Conservation (phyloP, 2,888 invertebrate genomes). For the Bombylius discolor region DNA sequence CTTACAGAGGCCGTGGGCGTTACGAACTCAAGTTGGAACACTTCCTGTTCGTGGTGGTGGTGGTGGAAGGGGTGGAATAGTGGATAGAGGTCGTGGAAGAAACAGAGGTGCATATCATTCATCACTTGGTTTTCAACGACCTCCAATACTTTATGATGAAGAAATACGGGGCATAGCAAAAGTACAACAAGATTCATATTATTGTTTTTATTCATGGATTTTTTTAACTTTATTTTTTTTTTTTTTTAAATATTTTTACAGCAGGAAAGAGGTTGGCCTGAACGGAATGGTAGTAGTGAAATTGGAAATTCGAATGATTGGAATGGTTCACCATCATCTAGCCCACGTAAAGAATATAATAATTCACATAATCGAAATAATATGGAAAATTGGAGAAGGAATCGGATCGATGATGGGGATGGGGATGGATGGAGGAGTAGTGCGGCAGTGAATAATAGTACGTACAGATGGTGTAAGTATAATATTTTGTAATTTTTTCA, state of each 20-base stretch:
- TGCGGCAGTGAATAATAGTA: constrained; percentile 8
- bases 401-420: constrained; percentile 25
- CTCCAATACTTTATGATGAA: constrained; percentile 30
- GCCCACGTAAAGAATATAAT: constrained; percentile 32
- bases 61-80: constrained; percentile 39
- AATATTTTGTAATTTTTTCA: too few species aligned
- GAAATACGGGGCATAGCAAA: constrained; percentile 16
- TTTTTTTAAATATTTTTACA: constrained; percentile 7
- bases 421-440: constrained; percentile 17
- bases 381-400: constrained; percentile 34
- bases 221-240: background rate
- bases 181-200: constrained; percentile 3
- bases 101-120: constrained; percentile 15
- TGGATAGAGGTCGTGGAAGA: constrained; percentile 36
- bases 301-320: constrained; percentile 21
- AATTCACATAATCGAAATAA: constrained; percentile 23
- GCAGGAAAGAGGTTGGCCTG: constrained; percentile 31
- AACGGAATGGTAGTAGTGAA: constrained; percentile 28
- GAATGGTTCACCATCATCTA: constrained; percentile 31
- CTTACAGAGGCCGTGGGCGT: constrained; percentile 35
- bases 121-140: constrained; percentile 23
- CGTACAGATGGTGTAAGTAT: constrained; percentile 29
- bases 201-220: background rate
- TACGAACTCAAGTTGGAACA: constrained; percentile 33
- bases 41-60: constrained; percentile 20